A percentile compares a stretch with the other conserved stretches of the same genome.
Evolutionary conservation across 2,888 invertebrate genomes (phyloP).

Genomic region (Aleiodes leptofemur): DNA sequence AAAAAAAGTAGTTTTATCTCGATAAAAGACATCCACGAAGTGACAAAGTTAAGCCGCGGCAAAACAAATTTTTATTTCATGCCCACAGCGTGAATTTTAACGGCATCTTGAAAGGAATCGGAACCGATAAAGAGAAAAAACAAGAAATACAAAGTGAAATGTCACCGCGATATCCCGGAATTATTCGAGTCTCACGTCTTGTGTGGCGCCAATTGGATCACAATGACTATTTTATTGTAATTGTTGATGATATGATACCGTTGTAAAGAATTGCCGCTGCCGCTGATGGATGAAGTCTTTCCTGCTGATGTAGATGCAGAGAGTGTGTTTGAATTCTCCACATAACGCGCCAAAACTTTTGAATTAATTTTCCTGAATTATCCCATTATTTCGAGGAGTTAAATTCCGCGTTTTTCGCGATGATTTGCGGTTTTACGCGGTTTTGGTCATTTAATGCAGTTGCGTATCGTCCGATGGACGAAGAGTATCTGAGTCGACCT

Average conservation of each 20-base stretch:
- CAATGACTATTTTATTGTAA: background rate
- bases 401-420: background rate
- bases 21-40: slow-evolving; percentile 46
- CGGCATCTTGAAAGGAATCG: slow-evolving; percentile 5
- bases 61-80: slow-evolving; percentile 22
- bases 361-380: slow-evolving; percentile 38
- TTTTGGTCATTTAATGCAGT: background rate
- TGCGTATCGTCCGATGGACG: slow-evolving; percentile 58
- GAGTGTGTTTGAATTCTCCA: slow-evolving; percentile 75
- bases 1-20: slow-evolving; percentile 41
- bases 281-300: slow-evolving; percentile 74
- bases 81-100: slow-evolving; percentile 14
- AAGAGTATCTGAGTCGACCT: slow-evolving; percentile 70
- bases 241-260: slow-evolving; percentile 69
- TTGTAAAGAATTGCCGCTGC: slow-evolving; percentile 77
- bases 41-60: slow-evolving; percentile 52
- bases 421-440: too few species aligned
- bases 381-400: slow-evolving; percentile 39
- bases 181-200: slow-evolving; percentile 40
- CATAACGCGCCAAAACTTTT: slow-evolving; percentile 64
- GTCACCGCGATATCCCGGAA: slow-evolving; percentile 1
- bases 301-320: slow-evolving; percentile 75
- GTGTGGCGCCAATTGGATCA: slow-evolving; percentile 42
- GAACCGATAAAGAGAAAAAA: slow-evolving; percentile 5
- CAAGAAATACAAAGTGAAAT: background rate